Evolutionary conservation across 2,888 invertebrate species (phyloP).

Genomic region (Odontomyia ornata): DNA sequence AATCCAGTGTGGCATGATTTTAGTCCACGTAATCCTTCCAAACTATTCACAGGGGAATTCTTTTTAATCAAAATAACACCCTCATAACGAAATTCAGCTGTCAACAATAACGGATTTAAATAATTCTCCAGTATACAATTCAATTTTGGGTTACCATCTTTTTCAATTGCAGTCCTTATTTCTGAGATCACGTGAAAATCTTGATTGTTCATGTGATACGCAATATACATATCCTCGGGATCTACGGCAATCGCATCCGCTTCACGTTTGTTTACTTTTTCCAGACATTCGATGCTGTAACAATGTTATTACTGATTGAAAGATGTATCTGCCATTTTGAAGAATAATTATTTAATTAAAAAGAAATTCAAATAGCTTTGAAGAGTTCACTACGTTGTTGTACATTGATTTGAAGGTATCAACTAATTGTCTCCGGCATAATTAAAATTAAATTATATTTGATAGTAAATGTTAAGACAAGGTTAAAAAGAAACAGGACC

Average conservation of each 20-base stretch:
- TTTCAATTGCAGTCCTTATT: conserved; percentile 79
- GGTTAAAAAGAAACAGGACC: too few species aligned
- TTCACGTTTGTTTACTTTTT: conserved; percentile 76
- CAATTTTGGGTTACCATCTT: conserved; percentile 68
- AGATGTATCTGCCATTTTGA: background rate
- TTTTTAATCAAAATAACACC: conserved; percentile 84
- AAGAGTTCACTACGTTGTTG: background rate
- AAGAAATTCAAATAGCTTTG: background rate
- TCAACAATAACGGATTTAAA: conserved; percentile 53
- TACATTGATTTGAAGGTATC: too few species aligned
- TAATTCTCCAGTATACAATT: background rate
- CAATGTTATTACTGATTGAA: too few species aligned
- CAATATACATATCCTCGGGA: conserved; percentile 89
- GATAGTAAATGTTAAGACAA: too few species aligned
- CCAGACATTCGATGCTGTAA: conserved; percentile 76
- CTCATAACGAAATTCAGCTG: conserved; percentile 81
- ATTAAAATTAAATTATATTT: too few species aligned
- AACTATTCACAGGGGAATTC: conserved; percentile 72
- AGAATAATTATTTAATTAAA: background rate
- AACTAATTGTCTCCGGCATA: too few species aligned
- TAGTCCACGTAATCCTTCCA: conserved; percentile 76
- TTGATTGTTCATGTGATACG: conserved; percentile 75
- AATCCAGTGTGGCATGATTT: conserved; percentile 89
- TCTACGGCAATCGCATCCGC: conserved; percentile 86
- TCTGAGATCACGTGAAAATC: conserved; percentile 80